phyloP scores from a whole-genome alignment of 2,797 vertebrate species.

The Chanos chanos region DNA sequence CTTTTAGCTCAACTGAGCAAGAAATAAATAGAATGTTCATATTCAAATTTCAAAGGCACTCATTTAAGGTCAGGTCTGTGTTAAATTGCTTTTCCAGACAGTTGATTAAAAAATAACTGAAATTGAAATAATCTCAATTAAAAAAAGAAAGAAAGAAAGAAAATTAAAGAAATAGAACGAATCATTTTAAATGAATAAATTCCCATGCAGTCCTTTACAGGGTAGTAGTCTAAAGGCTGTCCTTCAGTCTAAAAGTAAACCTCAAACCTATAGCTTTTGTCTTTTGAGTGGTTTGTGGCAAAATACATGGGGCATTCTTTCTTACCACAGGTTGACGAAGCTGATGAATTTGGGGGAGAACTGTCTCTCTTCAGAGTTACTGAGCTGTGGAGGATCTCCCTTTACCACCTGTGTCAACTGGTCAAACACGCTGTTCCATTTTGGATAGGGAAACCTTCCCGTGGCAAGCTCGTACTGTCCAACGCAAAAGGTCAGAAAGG shows the following conservation, averaged over 20 bases:
- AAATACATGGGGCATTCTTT: no score
- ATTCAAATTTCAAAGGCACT: no score
- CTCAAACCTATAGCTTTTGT: background rate
- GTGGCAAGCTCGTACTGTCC: conserved; percentile 92
- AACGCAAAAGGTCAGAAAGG: no score
- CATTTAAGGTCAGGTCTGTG: no score
- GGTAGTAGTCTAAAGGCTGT: background rate
- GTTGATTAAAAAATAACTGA: no score
- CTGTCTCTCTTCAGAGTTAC: conserved; percentile 92
- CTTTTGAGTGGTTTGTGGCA: background rate
- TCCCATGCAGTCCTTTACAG: background rate
- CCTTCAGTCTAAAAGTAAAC: background rate
- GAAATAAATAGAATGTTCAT: no score
- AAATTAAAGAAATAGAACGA: background rate
- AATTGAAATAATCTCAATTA: no score
- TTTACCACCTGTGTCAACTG: conserved; percentile 98
- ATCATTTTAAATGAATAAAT: no score
- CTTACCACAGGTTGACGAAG: conserved; percentile 97
- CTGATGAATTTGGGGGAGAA: conserved; percentile 97
- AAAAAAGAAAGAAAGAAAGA: background rate
- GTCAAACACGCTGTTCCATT: conserved; percentile 99
- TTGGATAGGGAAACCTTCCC: conserved; percentile 93
- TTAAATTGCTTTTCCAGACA: no score
- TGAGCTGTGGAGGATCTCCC: conserved; percentile 94
- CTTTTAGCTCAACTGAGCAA: no score